These are phyloP conservation scores for Rhimphoctona megacephalus DNA, from an alignment of 2,888 invertebrate species.

Conservation along the genomic window DNA sequence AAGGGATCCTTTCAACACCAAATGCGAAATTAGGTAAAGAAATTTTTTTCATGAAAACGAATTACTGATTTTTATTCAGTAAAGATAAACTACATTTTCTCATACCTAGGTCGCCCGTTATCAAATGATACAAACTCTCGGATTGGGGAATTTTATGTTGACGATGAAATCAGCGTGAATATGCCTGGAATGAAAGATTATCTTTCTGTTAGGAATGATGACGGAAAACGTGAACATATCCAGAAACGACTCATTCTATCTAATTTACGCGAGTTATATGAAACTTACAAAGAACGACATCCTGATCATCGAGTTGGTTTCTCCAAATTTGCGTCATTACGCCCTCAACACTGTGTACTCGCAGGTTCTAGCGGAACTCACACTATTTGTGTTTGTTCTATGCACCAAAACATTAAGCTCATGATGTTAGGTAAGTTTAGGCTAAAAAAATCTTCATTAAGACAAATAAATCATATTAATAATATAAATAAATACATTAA, in stretches of 20 bases:
- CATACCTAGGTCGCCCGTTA: constrained; percentile 27
- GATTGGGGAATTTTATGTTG: constrained; percentile 45
- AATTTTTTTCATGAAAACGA: constrained; percentile 14
- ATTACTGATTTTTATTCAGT: not conserved
- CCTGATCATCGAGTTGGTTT: constrained; percentile 27
- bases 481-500: no score
- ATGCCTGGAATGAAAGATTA: constrained; percentile 62
- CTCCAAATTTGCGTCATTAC: no score
- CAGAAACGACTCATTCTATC: constrained; percentile 42
- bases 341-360: no score
- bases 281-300: constrained; percentile 37
- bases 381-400: no score
- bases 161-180: constrained; percentile 51
- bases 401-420: no score
- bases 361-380: no score
- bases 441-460: no score
- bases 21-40: constrained; percentile 38
- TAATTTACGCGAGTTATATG: constrained; percentile 54
- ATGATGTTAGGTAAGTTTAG: no score
- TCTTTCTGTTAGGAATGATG: constrained; percentile 54
- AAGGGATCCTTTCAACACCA: constrained; percentile 44
- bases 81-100: constrained; percentile 24
- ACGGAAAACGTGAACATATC: constrained; percentile 49
- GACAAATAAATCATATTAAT: no score
- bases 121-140: constrained; percentile 37